Base-by-base conservation (phyloP, 1,140 invertebrate species). In the Bursaphelenchus mucronatus region DNA sequence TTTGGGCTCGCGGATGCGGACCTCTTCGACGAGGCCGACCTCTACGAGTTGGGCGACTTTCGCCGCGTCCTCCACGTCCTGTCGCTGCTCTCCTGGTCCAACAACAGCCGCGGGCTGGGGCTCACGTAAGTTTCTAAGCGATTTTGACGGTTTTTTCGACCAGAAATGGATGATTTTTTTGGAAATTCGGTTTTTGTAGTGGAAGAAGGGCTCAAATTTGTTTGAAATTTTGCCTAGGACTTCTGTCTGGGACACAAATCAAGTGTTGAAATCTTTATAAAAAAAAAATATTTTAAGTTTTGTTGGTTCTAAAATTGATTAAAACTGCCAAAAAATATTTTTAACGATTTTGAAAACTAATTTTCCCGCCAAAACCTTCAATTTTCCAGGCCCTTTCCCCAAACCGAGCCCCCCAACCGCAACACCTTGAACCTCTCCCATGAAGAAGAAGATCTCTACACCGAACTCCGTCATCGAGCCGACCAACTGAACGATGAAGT, bases 11-110 rank as follows among this genome's bases (percentile, higher is more conserved):
- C 41, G 13, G 58, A 69, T 13, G 11, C 15, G 15, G 43, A 68
- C n/a, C 13, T 72, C 19, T 71, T 71, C 58, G 44, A 76, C 17
- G 56, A 59, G 10, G 72, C 70, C 10, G 70, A 71, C 45, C 44
- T 72, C 17, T 75, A 70, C 43, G 66, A 75, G 21, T 47, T 70
- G 58, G 46, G 64, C n/a, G 71, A 72, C 40, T 75, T 72, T 30
- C 30, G 40, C 9, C 56, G 51, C 57, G 70, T 72, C 15, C 67
- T 72, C 11, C 19, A 53, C 15, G 43, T 75, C 7, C 56, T 71
- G 19, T 74, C 70, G 9, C 53, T 69, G 11, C 49, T 71, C 39
- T 71, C 70, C 5, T 41, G 65, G 17, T 61, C 30, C 43, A 53
- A 50, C 17, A 39, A 61, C 39, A 55, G 72, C 0, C 41, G 44